phyloP scores from a whole-genome alignment of 2,113 vertebrate genomes.

The Campylomormyrus numenius region DNA sequence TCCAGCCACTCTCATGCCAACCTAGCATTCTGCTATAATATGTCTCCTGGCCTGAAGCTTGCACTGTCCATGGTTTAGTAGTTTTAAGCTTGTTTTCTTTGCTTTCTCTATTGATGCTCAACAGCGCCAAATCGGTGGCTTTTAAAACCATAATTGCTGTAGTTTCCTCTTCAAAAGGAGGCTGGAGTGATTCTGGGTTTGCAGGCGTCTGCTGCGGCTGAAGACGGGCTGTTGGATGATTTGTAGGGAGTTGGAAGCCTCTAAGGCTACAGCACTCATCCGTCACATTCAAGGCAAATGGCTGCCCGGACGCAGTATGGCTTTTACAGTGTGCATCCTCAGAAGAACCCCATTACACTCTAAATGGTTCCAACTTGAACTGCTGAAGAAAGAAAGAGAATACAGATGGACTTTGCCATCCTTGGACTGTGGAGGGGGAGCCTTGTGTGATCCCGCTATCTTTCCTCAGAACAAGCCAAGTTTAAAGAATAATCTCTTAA shows the following conservation, averaged over 20 bases:
- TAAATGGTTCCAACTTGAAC: not conserved
- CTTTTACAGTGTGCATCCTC: not conserved
- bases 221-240: not conserved
- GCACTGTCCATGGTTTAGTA: not conserved
- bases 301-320: not conserved
- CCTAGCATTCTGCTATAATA: not conserved
- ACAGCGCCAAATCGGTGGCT: not conserved
- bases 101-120: not conserved
- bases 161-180: not conserved
- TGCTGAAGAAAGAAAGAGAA: not conserved
- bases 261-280: not conserved
- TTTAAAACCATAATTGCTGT: not conserved
- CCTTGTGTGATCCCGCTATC: not conserved
- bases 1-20: not conserved
- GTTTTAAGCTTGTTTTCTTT: not conserved
- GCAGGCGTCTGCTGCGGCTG: not conserved
- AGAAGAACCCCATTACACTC: not conserved
- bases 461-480: not conserved
- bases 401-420: not conserved
- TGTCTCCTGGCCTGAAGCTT: not conserved
- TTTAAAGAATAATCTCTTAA: not conserved
- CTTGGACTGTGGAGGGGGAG: not conserved
- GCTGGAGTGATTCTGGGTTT: not conserved
- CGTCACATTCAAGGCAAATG: not conserved
- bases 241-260: not conserved